Percentiles rank a stretch among this genome's conserved stretches.
phyloP scores from a whole-genome alignment of 2,888 invertebrate genomes.

The Limnephilus lunatus region DNA sequence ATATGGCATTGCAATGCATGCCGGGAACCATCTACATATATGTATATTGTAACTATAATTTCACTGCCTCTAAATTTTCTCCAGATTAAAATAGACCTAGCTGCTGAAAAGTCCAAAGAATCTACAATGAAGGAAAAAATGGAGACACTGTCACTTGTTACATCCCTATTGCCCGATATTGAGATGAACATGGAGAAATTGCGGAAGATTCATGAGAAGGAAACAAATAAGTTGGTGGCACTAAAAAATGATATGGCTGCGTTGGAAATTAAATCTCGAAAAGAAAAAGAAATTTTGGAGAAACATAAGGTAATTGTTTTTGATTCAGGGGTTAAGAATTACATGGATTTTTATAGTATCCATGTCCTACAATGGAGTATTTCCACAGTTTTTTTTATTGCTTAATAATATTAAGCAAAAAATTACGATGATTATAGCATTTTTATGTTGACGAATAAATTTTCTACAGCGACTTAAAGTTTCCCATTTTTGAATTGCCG shows the following conservation, averaged over 20 bases:
- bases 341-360: neutral
- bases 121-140: constrained; percentile 52
- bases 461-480: no score
- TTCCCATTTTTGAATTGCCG: no score
- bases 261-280: constrained; percentile 36
- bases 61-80: neutral
- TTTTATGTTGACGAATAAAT: no score
- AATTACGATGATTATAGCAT: no score
- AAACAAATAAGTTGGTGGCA: constrained; percentile 46
- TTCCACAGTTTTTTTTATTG: no score
- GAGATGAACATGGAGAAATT: constrained; percentile 60
- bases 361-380: no score
- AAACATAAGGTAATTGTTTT: constrained; percentile 35
- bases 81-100: constrained; percentile 31
- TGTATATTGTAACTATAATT: neutral
- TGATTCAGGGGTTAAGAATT: neutral
- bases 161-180: constrained; percentile 53
- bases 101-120: constrained; percentile 47
- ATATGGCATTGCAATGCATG: no score
- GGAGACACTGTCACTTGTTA: constrained; percentile 57
- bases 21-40: no score
- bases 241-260: constrained; percentile 58
- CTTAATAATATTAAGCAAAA: no score
- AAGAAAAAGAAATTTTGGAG: constrained; percentile 48
- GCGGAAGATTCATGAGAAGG: constrained; percentile 52